Base-by-base conservation (phyloP, 92 coral and sea anemone species). In the Actinostola sp. region DNA sequence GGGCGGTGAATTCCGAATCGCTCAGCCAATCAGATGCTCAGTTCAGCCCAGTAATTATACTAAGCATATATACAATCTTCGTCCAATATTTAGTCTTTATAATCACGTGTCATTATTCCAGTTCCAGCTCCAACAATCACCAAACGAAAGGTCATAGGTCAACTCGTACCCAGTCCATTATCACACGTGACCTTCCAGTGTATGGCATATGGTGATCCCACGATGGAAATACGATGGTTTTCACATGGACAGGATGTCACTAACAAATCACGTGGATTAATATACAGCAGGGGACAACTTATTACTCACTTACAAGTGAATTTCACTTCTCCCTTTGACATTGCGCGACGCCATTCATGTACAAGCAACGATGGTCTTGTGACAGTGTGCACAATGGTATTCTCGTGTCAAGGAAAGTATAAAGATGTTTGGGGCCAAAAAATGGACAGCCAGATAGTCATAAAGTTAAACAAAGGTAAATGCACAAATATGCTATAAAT, bases 131-230 rank as follows among this genome's bases (percentile, higher is more conserved):
- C 73, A 16, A 52, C 12, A 4, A 35, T 75, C 27, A 63, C 57
- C 32, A 17, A 28, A 1, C 24, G 24, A 9, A 49, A 25, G 43
- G 36, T 75, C 33, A 50, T 30, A 16, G 81, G 81, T 24, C 28
- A 33, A 1, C 65, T 75, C 30, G 2, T n/a, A 35, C 72, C 68
- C 36, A 14, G 17, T 28, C 29, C 53, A 19, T 25, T 52, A 23
- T 75, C 81, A 14, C 65, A 75, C 72, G 63, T 75, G 46, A 66
- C 58, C 20, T 15, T 75, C 17, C 63, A 36, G 44, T 75, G 81
- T 58, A 16, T 35, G 32, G 62, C 72, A 12, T 32, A 53, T 12
- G 72, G 50, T 8, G 81, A 66, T 17, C n/a, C 48, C 20, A 48
- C 24, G 1, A 70, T 75, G 28, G 58, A 63, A 24, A 29, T 75